Conservation (phyloP, 1,140 invertebrate species). For the Microplitis demolitor region DNA sequence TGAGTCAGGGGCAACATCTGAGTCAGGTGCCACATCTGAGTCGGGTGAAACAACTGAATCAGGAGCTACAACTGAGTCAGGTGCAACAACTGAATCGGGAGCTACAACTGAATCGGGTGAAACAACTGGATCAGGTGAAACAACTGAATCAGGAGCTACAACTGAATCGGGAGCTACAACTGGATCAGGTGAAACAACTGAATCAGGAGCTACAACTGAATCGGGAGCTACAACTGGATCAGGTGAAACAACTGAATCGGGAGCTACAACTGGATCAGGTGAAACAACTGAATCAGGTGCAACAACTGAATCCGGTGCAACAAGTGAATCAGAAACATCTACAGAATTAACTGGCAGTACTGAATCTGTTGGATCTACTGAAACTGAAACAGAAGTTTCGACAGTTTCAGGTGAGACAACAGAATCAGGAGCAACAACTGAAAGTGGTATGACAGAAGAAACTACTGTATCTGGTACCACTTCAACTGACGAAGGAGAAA, state of each 20-base stretch:
- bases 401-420: constrained; percentile 33
- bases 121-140: constrained; percentile 21
- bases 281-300: constrained; percentile 25
- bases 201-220: constrained; percentile 27
- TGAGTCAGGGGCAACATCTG: constrained; percentile 29
- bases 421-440: constrained; percentile 28
- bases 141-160: constrained; percentile 17
- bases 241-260: constrained; percentile 23
- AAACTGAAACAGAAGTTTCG: constrained; percentile 28
- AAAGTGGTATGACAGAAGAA: constrained; percentile 32
- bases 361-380: constrained; percentile 22
- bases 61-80: background rate
- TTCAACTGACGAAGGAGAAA: constrained; percentile 28
- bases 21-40: constrained; percentile 2
- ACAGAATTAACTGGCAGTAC: constrained; percentile 20
- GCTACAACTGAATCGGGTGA: constrained; percentile 21
- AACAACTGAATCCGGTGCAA: constrained; percentile 24
- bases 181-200: constrained; percentile 23
- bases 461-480: constrained; percentile 22
- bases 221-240: constrained; percentile 24
- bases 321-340: constrained; percentile 16
- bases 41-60: constrained; percentile 24
- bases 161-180: constrained; percentile 21
- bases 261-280: constrained; percentile 11
- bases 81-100: background rate